Evolutionary conservation across 2,113 vertebrate species (phyloP).

Genomic region (Suncus etruscus): DNA sequence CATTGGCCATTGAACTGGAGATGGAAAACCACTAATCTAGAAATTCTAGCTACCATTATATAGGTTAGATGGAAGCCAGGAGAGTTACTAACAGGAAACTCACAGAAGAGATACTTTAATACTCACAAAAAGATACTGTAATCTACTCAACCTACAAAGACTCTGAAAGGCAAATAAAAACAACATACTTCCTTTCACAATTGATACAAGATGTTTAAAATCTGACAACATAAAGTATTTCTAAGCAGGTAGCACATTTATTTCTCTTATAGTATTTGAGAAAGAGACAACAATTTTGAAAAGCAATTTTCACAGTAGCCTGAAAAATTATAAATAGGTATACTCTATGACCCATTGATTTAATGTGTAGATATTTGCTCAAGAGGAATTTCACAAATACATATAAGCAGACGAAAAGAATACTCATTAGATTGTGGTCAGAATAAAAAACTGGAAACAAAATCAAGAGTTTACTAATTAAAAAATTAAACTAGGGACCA

Average conservation of each 20-base stretch:
- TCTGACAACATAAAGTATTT: neutral
- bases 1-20: too few relatives aligned
- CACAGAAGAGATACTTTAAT: neutral
- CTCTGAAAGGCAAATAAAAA: conserved; percentile 4
- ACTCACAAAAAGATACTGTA: neutral
- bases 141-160: neutral
- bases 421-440: neutral
- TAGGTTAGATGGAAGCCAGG: neutral
- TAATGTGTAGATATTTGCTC: neutral
- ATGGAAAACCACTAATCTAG: too few relatives aligned
- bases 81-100: neutral
- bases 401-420: neutral
- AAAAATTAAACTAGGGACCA: neutral
- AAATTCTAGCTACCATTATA: neutral
- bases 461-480: neutral
- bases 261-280: too few relatives aligned
- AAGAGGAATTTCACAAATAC: neutral
- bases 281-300: neutral
- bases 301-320: neutral
- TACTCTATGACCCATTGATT: neutral
- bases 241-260: neutral
- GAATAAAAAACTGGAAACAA: conserved; percentile 21
- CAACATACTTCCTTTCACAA: neutral
- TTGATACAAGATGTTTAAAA: neutral
- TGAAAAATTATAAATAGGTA: neutral